A percentile compares a stretch with the other conserved stretches of the same genome.
phyloP scores from a whole-genome alignment of 2,888 invertebrate species.

The Drosophila borealis region DNA sequence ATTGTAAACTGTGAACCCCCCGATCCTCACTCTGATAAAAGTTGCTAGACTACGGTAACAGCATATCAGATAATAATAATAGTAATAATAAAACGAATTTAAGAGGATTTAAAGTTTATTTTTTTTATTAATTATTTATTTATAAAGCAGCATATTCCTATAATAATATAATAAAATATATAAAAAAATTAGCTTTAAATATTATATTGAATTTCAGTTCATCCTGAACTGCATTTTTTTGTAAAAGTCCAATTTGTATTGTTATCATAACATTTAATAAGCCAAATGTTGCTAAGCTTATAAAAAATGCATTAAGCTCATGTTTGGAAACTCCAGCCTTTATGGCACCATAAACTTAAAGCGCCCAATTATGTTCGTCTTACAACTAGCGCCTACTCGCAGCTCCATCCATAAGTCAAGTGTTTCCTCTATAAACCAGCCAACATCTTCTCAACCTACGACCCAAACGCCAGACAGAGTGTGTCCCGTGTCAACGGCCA shows the following conservation, averaged over 20 bases:
- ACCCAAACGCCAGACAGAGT: slow-evolving; percentile 10
- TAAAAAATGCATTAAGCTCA: slow-evolving; percentile 3
- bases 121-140: too few relatives aligned
- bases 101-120: too few relatives aligned
- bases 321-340: background rate
- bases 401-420: slow-evolving; percentile 9
- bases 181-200: too few relatives aligned
- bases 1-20: too few relatives aligned
- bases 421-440: slow-evolving; percentile 53
- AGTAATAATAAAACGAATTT: too few relatives aligned
- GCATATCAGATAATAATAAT: too few relatives aligned
- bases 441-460: slow-evolving; percentile 29
- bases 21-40: too few relatives aligned
- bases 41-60: too few relatives aligned
- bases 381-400: slow-evolving; percentile 30
- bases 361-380: slow-evolving; percentile 18
- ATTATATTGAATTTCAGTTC: too few relatives aligned
- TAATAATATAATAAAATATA: too few relatives aligned
- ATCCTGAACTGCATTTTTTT: background rate
- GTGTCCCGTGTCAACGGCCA: slow-evolving; percentile 45
- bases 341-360: slow-evolving; percentile 8
- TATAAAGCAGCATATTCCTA: too few relatives aligned
- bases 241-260: background rate
- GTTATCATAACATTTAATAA: background rate
- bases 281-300: background rate